Conservation (phyloP, 2,888 invertebrate species). For the Horisme vitalbata region DNA sequence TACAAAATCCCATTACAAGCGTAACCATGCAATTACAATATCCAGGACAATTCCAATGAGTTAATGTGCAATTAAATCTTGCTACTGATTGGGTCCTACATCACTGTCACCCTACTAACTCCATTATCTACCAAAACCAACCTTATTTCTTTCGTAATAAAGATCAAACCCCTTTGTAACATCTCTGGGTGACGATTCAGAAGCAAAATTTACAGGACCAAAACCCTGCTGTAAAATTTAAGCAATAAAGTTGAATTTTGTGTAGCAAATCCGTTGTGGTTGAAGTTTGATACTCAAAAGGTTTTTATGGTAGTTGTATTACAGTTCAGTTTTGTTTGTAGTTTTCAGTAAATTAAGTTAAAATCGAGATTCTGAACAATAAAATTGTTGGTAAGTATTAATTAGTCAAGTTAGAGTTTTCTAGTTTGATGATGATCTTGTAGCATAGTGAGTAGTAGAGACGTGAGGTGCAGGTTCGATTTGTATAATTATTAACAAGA, state of each 20-base stretch:
- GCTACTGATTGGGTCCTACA: constrained; percentile 48
- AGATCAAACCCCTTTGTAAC: too few relatives aligned
- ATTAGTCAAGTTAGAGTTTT: constrained; percentile 13
- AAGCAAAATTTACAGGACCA: neutral
- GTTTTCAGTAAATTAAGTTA: constrained; percentile 7
- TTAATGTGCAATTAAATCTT: constrained; percentile 50
- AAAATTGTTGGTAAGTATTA: constrained; percentile 14
- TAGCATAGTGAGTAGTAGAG: too few relatives aligned
- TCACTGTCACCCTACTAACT: constrained; percentile 44
- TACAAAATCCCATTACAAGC: constrained; percentile 38
- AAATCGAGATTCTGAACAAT: constrained; percentile 11
- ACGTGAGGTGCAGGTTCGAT: too few relatives aligned
- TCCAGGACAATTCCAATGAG: constrained; percentile 47
- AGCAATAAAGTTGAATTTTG: neutral
- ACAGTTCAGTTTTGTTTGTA: constrained; percentile 5
- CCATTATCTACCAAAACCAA: constrained; percentile 2
- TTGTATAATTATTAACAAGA: too few relatives aligned
- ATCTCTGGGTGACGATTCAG: too few relatives aligned
- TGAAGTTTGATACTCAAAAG: neutral
- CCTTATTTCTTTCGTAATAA: constrained; percentile 4
- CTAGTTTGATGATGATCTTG: too few relatives aligned
- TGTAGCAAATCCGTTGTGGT: neutral
- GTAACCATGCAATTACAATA: constrained; percentile 45
- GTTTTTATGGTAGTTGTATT: neutral
- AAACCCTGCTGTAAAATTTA: neutral